Conservation (phyloP, 2,888 invertebrate genomes). For the Pristionchus japonicus region DNA sequence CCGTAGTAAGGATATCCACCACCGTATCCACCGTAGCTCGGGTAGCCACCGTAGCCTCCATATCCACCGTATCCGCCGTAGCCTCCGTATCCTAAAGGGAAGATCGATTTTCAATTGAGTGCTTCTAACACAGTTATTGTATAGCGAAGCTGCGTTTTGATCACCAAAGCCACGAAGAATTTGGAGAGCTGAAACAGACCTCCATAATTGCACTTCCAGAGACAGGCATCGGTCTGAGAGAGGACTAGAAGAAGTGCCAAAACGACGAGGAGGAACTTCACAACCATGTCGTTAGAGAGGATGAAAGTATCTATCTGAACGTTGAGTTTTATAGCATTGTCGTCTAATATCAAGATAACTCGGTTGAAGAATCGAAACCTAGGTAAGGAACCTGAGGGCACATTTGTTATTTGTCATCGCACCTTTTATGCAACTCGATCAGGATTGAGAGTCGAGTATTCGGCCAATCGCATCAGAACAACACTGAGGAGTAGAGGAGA, state of each 20-base stretch:
- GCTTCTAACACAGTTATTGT: too few species aligned
- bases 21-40: not conserved
- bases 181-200: too few species aligned
- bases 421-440: not conserved
- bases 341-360: too few species aligned
- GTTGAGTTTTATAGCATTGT: too few species aligned
- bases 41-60: not conserved
- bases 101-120: too few species aligned
- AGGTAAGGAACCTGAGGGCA: not conserved
- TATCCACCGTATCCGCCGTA: not conserved
- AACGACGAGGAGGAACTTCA: not conserved
- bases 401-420: not conserved
- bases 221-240: not conserved
- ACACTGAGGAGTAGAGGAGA: not conserved
- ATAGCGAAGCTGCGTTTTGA: too few species aligned
- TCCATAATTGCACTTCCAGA: slow-evolving; percentile 13
- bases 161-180: too few species aligned
- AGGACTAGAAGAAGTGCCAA: not conserved
- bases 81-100: not conserved
- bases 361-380: too few species aligned
- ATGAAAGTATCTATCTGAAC: too few species aligned
- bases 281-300: not conserved
- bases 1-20: slow-evolving; percentile 2
- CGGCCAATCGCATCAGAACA: not conserved
- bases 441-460: not conserved